Conservation (phyloP, 2,888 invertebrate genomes). For the Lampropteryx suffumata region DNA sequence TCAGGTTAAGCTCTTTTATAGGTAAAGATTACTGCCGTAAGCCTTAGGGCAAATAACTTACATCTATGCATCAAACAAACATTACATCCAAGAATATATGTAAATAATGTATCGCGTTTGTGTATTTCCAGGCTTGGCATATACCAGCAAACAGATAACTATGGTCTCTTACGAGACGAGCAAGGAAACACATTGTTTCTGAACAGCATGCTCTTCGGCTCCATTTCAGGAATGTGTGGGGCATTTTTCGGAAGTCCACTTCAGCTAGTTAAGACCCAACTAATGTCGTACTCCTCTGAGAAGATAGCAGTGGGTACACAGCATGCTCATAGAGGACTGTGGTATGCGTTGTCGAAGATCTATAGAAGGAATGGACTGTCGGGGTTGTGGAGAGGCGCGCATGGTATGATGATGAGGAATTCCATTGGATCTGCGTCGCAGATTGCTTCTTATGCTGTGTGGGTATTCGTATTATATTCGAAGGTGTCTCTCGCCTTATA, state of each 20-base stretch:
- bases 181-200: constrained; percentile 86
- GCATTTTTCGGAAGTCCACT: constrained; percentile 93
- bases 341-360: constrained; percentile 84
- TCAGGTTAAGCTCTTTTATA: too few relatives aligned
- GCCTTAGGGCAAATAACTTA: too few relatives aligned
- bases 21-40: too few relatives aligned
- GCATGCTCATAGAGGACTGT: constrained; percentile 88
- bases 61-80: too few relatives aligned
- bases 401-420: constrained; percentile 88
- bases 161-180: constrained; percentile 83
- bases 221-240: constrained; percentile 89
- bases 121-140: constrained; percentile 84
- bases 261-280: constrained; percentile 94
- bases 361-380: constrained; percentile 81
- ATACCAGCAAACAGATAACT: constrained; percentile 88
- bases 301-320: constrained; percentile 95
- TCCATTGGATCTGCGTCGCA: constrained; percentile 93
- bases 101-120: too few relatives aligned
- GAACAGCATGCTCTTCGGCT: constrained; percentile 88
- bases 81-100: too few relatives aligned
- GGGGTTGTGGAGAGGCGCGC: constrained; percentile 88
- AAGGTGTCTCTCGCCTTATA: too few relatives aligned
- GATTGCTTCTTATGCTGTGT: constrained; percentile 88
- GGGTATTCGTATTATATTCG: too few relatives aligned
- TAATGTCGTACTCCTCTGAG: constrained; percentile 89